Evolutionary conservation across 2,888 invertebrate genomes (phyloP).

Genomic region (Kuschelorhynchus macadamiae): DNA sequence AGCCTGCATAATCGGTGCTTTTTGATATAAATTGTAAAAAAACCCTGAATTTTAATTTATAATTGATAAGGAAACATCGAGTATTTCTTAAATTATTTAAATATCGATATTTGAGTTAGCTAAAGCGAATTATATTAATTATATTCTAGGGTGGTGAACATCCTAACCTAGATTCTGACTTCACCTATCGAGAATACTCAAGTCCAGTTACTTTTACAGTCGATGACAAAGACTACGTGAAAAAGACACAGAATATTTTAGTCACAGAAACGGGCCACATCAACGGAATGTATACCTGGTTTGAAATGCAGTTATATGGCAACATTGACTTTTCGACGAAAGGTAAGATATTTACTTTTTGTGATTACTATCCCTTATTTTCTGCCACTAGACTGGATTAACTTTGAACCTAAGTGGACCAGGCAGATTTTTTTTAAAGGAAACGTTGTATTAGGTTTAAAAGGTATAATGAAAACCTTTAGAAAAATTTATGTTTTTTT

Average conservation of each 20-base stretch:
- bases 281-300: conserved; percentile 74
- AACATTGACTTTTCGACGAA: conserved; percentile 68
- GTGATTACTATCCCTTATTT: neutral
- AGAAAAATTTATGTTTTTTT: no score
- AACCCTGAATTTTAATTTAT: no score
- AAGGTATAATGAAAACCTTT: no score
- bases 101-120: no score
- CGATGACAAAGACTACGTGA: conserved; percentile 50
- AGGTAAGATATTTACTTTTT: conserved; percentile 40
- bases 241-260: conserved; percentile 46
- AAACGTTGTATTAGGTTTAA: no score
- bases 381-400: neutral
- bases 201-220: conserved; percentile 57
- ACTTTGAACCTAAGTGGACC: no score
- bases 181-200: conserved; percentile 68
- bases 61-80: no score
- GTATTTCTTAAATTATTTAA: no score
- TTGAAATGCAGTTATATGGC: conserved; percentile 69
- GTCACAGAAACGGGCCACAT: conserved; percentile 67
- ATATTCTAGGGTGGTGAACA: conserved; percentile 69
- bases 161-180: conserved; percentile 68
- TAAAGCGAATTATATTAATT: no score
- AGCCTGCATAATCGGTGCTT: no score
- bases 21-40: no score
- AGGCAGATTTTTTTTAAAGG: no score